A percentile compares a stretch with the other conserved stretches of the same genome.
phyloP scores from a whole-genome alignment of 2,888 invertebrate species.

The Odontomyia ornata region DNA sequence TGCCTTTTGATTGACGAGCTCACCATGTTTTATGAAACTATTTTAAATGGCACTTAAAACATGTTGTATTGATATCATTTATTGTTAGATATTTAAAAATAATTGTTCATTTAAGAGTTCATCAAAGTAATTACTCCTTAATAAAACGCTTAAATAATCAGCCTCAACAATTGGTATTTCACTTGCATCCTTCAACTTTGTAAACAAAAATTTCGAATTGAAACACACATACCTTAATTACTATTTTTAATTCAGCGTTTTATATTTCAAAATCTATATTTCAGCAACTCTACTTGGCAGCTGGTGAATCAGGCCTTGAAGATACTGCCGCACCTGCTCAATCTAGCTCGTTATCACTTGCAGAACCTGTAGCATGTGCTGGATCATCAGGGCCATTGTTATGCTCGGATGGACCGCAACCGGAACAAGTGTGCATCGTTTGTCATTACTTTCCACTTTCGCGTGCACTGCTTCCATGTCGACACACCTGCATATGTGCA shows the following conservation, averaged over 20 bases:
- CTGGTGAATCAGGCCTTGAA: slow-evolving; percentile 71
- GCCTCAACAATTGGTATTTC: too few relatives aligned
- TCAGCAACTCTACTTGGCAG: slow-evolving; percentile 81
- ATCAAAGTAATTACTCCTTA: too few relatives aligned
- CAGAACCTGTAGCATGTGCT: slow-evolving; percentile 66
- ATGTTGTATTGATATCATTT: too few relatives aligned
- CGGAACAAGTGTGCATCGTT: slow-evolving; percentile 80
- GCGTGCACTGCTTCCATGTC: slow-evolving; percentile 82
- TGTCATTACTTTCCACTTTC: slow-evolving; percentile 82
- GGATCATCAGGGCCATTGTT: slow-evolving; percentile 56
- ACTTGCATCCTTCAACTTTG: too few relatives aligned
- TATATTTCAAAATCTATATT: slow-evolving; percentile 40
- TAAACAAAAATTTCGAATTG: too few relatives aligned
- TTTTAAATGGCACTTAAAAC: too few relatives aligned
- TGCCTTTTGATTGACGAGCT: too few relatives aligned
- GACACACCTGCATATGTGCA: slow-evolving; percentile 86
- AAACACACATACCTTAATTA: too few relatives aligned
- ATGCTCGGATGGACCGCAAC: slow-evolving; percentile 60
- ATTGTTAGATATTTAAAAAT: too few relatives aligned
- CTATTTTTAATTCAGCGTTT: neutral
- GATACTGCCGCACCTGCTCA: slow-evolving; percentile 64
- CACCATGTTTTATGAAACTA: too few relatives aligned
- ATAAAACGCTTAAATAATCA: too few relatives aligned
- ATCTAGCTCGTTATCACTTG: slow-evolving; percentile 64
- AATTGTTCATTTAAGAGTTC: too few relatives aligned